Evolutionary conservation across 2,797 vertebrate genomes (phyloP).

Genomic region (Hemitrygon akajei): DNA sequence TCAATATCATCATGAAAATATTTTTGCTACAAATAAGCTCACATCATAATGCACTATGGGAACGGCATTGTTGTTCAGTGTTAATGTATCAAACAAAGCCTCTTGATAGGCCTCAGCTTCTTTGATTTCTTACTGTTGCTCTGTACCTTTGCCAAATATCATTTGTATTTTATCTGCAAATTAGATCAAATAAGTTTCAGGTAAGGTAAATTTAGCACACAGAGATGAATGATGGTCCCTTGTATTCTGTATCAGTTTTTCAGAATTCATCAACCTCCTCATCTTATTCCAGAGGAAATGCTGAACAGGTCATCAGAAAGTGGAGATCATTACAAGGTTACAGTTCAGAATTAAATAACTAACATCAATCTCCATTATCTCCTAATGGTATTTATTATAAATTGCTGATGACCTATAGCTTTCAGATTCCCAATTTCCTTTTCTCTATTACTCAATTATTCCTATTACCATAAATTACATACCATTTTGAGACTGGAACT

Average conservation of each 20-base stretch:
- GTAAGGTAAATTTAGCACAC: not conserved
- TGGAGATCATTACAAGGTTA: conserved; percentile 14
- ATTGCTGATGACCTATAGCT: not conserved
- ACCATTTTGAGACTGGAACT: not conserved
- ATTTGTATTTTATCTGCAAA: not conserved
- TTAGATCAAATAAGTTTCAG: not conserved
- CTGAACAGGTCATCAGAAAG: conserved; percentile 15
- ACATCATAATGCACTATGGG: not conserved
- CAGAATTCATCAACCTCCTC: not conserved
- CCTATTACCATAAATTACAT: not conserved
- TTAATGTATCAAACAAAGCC: not conserved
- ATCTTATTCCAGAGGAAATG: conserved; percentile 15
- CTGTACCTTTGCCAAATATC: not conserved
- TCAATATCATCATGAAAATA: not conserved
- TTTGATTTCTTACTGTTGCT: not conserved
- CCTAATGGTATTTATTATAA: conserved; percentile 13
- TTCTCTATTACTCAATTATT: conserved; percentile 5
- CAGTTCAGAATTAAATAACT: conserved; percentile 6
- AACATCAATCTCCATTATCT: conserved; percentile 33
- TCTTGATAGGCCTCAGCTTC: not conserved
- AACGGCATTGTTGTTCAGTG: not conserved
- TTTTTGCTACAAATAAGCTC: not conserved
- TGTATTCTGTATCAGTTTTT: not conserved
- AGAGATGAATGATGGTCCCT: not conserved
- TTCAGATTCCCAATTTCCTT: not conserved